Conservation (phyloP, 2,888 invertebrate species). For the Pedicia rivosa region DNA sequence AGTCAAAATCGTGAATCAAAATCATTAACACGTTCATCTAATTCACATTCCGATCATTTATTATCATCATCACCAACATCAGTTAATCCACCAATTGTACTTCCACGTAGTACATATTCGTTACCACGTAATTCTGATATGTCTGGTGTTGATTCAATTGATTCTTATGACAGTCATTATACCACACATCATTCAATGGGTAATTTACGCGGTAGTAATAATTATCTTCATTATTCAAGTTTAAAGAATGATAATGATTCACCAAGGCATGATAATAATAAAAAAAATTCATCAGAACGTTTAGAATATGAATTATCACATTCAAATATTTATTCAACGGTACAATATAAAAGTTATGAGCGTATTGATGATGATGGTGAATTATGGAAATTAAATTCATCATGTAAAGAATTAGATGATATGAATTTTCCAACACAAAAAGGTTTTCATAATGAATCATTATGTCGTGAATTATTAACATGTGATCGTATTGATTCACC, state of each 20-base stretch:
- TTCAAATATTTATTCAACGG: conserved; percentile 37
- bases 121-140: conserved; percentile 28
- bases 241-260: conserved; percentile 8
- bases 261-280: neutral
- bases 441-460: conserved; percentile 25
- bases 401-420: conserved; percentile 68
- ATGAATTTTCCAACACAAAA: conserved; percentile 44
- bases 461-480: conserved; percentile 29
- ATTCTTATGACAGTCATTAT: conserved; percentile 30
- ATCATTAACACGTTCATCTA: conserved; percentile 1
- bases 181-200: conserved; percentile 24
- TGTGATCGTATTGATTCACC: conserved; percentile 46
- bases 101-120: conserved; percentile 22
- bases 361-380: conserved; percentile 26
- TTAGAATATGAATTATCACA: conserved; percentile 42
- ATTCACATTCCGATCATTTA: conserved; percentile 10
- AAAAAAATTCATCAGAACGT: conserved; percentile 24
- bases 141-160: conserved; percentile 29
- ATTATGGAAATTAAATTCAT: conserved; percentile 60
- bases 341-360: conserved; percentile 19
- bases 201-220: conserved; percentile 10
- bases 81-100: neutral
- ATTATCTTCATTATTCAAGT: conserved; percentile 6
- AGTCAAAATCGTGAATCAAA: conserved; percentile 6
- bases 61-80: conserved; percentile 3